phyloP scores from a whole-genome alignment of 2,888 invertebrate species.

The Hecatera dysodea region DNA sequence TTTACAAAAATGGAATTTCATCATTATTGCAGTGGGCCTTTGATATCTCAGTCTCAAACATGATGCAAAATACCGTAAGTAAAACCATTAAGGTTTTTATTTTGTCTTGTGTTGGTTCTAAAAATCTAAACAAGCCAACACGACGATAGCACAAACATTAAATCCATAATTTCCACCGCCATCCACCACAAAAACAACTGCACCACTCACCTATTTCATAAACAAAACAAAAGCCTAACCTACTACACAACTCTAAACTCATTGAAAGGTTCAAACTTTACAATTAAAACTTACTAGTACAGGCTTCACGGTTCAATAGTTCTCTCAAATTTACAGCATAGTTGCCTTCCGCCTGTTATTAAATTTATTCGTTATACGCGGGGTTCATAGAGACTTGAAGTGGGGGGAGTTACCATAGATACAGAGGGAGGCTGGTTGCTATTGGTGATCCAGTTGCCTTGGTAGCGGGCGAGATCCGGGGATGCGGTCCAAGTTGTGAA shows the following conservation, averaged over 20 bases:
- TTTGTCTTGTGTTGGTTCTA: background rate
- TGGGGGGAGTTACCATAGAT: conserved; percentile 82
- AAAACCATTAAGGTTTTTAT: background rate
- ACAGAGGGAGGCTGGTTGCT: conserved; percentile 83
- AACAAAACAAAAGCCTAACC: conserved; percentile 48
- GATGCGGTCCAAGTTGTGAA: conserved; percentile 64
- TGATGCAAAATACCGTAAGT: background rate
- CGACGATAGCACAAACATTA: background rate
- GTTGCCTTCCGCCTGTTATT: conserved; percentile 69
- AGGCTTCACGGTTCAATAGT: conserved; percentile 69
- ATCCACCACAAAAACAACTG: conserved; percentile 10
- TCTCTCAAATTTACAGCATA: conserved; percentile 75
- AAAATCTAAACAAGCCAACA: background rate
- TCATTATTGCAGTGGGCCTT: no score
- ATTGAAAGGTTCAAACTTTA: conserved; percentile 52
- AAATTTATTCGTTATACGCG: conserved; percentile 72
- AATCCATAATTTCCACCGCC: background rate
- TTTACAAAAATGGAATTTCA: no score
- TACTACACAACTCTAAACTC: conserved; percentile 51
- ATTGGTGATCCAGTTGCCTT: conserved; percentile 84
- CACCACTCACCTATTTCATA: conserved; percentile 20
- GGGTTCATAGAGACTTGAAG: conserved; percentile 82
- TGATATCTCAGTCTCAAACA: no score
- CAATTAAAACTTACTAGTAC: conserved; percentile 69
- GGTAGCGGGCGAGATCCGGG: conserved; percentile 73